phyloP scores from a whole-genome alignment of 2,797 vertebrate genomes.

The Myiothlypis coronata region DNA sequence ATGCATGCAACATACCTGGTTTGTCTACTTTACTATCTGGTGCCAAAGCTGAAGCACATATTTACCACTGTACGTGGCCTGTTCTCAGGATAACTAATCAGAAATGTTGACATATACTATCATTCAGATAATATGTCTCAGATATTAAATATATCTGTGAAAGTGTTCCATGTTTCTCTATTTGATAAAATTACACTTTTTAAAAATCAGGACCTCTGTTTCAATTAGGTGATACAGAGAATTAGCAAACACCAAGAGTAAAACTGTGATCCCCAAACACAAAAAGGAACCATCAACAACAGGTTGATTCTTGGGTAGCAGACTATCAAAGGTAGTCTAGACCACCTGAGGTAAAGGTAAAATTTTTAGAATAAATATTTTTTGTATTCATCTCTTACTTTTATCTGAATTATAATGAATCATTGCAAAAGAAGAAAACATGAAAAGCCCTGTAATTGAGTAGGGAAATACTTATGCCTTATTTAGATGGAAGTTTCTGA shows the following conservation, averaged over 20 bases:
- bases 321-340: neutral
- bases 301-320: neutral
- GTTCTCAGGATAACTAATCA: neutral
- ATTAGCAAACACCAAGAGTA: neutral
- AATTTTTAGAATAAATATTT: neutral
- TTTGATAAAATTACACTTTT: neutral
- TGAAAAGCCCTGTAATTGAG: neutral
- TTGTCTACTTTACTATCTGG: neutral
- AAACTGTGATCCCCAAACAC: neutral
- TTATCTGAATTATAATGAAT: neutral
- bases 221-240: neutral
- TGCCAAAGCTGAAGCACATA: neutral
- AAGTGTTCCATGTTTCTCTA: neutral
- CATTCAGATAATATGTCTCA: neutral
- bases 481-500: neutral
- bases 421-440: neutral
- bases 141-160: neutral
- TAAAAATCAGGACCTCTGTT: neutral
- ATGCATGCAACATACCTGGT: neutral
- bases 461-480: neutral
- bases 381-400: neutral
- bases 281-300: neutral
- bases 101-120: neutral
- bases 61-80: neutral
- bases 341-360: neutral